Evolutionary conservation across 2,113 vertebrate species (phyloP).

Genomic region (Clarias batrachus): DNA sequence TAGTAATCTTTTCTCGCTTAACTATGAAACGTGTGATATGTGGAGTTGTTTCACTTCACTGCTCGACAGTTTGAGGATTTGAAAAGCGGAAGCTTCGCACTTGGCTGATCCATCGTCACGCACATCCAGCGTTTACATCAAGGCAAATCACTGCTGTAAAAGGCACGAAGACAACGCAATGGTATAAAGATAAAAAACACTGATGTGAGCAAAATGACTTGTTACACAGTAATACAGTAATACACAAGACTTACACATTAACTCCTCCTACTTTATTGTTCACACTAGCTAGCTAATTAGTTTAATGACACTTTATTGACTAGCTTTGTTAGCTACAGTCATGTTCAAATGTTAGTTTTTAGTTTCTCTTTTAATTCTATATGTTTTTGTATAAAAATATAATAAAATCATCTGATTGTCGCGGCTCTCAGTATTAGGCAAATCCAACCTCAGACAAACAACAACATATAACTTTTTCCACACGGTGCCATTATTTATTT

Average conservation of each 20-base stretch:
- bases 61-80: background rate
- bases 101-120: background rate
- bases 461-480: too few relatives aligned
- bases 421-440: too few relatives aligned
- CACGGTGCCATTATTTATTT: too few relatives aligned
- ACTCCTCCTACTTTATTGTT: background rate
- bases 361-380: too few relatives aligned
- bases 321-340: too few relatives aligned
- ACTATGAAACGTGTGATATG: background rate
- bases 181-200: background rate
- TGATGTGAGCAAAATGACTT: background rate
- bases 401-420: too few relatives aligned
- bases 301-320: background rate
- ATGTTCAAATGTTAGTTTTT: too few relatives aligned
- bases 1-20: background rate
- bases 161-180: too few relatives aligned
- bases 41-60: background rate
- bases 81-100: constrained; percentile 1
- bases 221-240: background rate
- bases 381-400: too few relatives aligned
- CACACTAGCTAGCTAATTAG: background rate
- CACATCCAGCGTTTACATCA: background rate
- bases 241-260: background rate
- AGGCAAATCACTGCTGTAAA: background rate
- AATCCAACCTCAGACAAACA: too few relatives aligned